Conservation (phyloP, 2,888 invertebrate genomes). For the Pheosia gnoma region DNA sequence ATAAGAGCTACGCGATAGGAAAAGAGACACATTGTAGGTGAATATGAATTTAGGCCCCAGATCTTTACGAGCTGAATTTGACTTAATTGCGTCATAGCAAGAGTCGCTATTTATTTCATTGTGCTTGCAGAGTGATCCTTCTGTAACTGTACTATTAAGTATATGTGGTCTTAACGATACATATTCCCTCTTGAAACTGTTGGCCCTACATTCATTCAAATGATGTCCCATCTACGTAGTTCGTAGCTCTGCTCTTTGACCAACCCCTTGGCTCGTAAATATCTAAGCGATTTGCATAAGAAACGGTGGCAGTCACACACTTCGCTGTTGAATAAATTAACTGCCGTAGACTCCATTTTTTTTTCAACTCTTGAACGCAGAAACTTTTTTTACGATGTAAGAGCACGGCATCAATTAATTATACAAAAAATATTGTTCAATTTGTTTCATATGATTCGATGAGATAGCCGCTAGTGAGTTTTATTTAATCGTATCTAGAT, state of each 20-base stretch:
- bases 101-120: too few species aligned
- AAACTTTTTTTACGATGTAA: slow-evolving; percentile 30
- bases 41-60: too few species aligned
- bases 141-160: too few species aligned
- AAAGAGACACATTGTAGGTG: too few species aligned
- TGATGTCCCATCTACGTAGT: slow-evolving; percentile 42
- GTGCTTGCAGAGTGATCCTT: too few species aligned
- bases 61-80: too few species aligned
- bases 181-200: too few species aligned
- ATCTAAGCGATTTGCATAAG: slow-evolving; percentile 74
- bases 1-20: too few species aligned
- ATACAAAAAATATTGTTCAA: neutral
- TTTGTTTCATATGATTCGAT: slow-evolving; percentile 2
- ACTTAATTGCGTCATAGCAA: too few species aligned
- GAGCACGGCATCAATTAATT: slow-evolving; percentile 9
- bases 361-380: slow-evolving; percentile 44
- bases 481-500: neutral
- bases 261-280: slow-evolving; percentile 71
- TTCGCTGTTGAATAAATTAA: slow-evolving; percentile 71
- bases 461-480: neutral
- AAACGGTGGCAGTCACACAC: slow-evolving; percentile 71
- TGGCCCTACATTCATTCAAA: slow-evolving; percentile 10
- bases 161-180: too few species aligned
- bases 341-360: slow-evolving; percentile 52
- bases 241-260: slow-evolving; percentile 53